Percentiles rank a stretch among this genome's conserved stretches.
phyloP scores from a whole-genome alignment of 2,113 vertebrate genomes.

The Xiphophorus couchianus region DNA sequence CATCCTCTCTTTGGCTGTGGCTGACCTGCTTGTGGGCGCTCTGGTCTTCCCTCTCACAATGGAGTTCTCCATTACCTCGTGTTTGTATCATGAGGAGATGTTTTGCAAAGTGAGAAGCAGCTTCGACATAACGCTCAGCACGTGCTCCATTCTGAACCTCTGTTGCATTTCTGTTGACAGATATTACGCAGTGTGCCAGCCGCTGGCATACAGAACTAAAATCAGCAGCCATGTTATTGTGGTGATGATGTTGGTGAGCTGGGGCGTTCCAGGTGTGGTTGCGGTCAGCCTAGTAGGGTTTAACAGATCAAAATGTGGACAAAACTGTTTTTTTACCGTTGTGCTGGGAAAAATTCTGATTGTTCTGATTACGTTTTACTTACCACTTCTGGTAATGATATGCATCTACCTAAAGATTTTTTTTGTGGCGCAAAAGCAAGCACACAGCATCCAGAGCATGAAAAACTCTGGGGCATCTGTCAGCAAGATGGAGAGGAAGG shows the following conservation, averaged over 20 bases:
- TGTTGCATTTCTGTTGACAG: slow-evolving; percentile 61
- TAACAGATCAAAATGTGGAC: slow-evolving; percentile 1
- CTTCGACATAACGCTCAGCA: slow-evolving; percentile 40
- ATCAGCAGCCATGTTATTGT: slow-evolving; percentile 71
- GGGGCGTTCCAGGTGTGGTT: slow-evolving; percentile 80
- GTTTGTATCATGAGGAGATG: slow-evolving; percentile 25
- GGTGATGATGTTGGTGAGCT: slow-evolving; percentile 81
- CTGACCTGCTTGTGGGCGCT: slow-evolving; percentile 30
- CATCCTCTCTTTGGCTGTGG: slow-evolving; percentile 31
- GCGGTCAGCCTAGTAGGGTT: slow-evolving; percentile 67
- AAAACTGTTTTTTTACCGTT: neutral
- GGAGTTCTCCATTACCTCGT: slow-evolving; percentile 23
- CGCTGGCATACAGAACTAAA: slow-evolving; percentile 80
- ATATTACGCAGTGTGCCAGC: slow-evolving; percentile 63
- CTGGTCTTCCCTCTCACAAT: slow-evolving; percentile 34
- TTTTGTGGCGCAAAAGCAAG: slow-evolving; percentile 41
- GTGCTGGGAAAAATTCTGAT: neutral
- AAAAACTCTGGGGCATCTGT: slow-evolving; percentile 5
- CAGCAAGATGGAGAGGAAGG: slow-evolving; percentile 37
- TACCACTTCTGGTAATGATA: slow-evolving; percentile 33
- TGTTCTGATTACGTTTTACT: slow-evolving; percentile 29
- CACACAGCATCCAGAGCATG: slow-evolving; percentile 22
- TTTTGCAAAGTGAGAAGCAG: slow-evolving; percentile 50
- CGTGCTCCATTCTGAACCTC: slow-evolving; percentile 52
- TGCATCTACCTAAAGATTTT: slow-evolving; percentile 47